Conservation (phyloP, 2,888 invertebrate species). For the Tryphoninae sp. region DNA sequence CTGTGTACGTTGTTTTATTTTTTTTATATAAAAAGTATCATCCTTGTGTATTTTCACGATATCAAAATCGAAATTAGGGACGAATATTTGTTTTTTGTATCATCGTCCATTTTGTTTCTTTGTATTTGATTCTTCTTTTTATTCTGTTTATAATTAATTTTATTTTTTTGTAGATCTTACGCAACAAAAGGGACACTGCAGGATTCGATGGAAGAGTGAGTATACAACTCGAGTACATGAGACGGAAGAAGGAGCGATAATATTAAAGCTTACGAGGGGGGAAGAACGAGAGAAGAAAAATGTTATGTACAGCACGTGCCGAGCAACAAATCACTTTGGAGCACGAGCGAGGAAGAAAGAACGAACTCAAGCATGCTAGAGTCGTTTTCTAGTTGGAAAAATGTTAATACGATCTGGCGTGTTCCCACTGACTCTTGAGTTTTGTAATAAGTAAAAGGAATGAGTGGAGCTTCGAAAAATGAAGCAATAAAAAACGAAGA, state of each 20-base stretch:
- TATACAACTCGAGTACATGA: neutral
- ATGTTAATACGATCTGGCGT: neutral
- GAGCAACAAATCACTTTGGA: conserved; percentile 19
- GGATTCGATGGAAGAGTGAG: conserved; percentile 2
- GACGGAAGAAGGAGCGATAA: conserved; percentile 3
- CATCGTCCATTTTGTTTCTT: neutral
- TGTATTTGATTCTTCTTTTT: neutral
- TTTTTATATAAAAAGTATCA: conserved; percentile 15
- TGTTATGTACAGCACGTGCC: neutral
- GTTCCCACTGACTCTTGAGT: neutral
- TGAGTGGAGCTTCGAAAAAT: neutral
- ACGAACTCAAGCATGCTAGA: neutral
- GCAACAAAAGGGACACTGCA: neutral
- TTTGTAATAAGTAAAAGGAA: neutral
- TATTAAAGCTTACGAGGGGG: conserved; percentile 9
- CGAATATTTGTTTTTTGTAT: no score
- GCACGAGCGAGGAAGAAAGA: conserved; percentile 6
- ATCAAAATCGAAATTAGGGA: no score
- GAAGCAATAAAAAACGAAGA: neutral
- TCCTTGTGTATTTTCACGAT: neutral
- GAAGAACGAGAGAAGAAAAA: neutral
- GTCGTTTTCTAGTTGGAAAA: neutral
- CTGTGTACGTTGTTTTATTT: neutral
- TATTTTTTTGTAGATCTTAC: neutral
- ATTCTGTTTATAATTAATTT: neutral